Base-by-base conservation (phyloP, 2,797 vertebrate genomes). In the Acipenser ruthenus region DNA sequence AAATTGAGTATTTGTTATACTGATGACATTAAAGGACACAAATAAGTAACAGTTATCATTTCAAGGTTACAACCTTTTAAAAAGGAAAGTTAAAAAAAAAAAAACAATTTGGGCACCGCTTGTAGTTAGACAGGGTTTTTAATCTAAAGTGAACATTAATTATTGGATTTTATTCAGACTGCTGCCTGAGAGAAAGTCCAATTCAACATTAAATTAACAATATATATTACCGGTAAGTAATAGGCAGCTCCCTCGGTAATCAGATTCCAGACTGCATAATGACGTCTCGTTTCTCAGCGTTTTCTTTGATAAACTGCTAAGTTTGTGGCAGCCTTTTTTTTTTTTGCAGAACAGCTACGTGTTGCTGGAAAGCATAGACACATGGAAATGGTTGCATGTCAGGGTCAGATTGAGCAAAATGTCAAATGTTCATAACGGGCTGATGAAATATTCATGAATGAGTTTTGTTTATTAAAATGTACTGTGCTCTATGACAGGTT, bases 381-480 rank as follows among this genome's bases (percentile, higher is more conserved):
- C 55, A n/a, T n/a, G 3, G 37, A 37, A 37, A n/a, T 58, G 12
- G 55, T 58, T 58, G 12, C 55, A n/a, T 13, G 7, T 13, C 6
- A 1, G 52, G 12, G 52, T 12, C 8, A 6, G 15, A 58, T 7
- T 58, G 55, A 58, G n/a, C 55, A 7, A 58, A 58, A 58, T 58
- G 55, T 58, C 55, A 58, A n/a, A 58, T 6, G 11, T 13, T 13
- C 6, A 13, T 7, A n/a, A 58, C 8, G 12, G 7, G 8, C 15
- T 58, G 6, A 58, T 58, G 12, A 58, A 58, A 58, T 58, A 58
- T 58, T 58, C 55, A 58, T 58, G 55, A 11, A 7, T 58, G 55
- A n/a, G 12, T 58, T 58, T 58, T 58, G 12, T 8, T 11, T 58
- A 11, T n/a, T 58, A 13, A 58, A 13, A n/a, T 13, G 15, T 11